phyloP scores from a whole-genome alignment of 2,888 invertebrate species.

The Polyommatus icarus region DNA sequence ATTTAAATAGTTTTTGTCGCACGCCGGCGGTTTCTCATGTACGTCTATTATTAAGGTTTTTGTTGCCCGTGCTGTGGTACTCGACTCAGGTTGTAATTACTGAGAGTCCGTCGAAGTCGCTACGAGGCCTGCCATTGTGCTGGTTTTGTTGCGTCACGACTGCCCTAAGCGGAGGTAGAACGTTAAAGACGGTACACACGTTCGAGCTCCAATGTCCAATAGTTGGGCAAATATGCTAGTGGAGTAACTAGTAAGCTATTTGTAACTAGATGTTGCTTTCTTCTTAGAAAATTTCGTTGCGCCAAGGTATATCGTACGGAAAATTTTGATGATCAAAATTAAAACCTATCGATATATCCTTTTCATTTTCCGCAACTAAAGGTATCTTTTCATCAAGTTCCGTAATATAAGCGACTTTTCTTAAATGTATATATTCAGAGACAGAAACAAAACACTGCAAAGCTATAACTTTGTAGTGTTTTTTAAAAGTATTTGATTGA shows the following conservation, averaged over 20 bases:
- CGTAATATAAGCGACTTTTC: no score
- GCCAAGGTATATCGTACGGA: no score
- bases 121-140: slow-evolving; percentile 61
- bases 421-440: no score
- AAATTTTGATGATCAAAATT: no score
- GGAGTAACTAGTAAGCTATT: not conserved
- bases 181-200: slow-evolving; percentile 48
- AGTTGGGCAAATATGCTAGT: not conserved
- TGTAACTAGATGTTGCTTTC: no score
- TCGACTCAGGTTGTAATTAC: slow-evolving; percentile 52
- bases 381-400: no score
- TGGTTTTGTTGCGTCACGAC: slow-evolving; percentile 58
- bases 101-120: slow-evolving; percentile 52
- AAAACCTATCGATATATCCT: no score
- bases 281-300: no score
- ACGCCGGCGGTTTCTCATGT: slow-evolving; percentile 42
- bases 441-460: no score
- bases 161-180: slow-evolving; percentile 49
- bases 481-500: not conserved
- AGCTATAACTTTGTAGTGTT: no score
- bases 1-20: slow-evolving; percentile 43
- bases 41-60: slow-evolving; percentile 54
- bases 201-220: not conserved
- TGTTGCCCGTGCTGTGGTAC: slow-evolving; percentile 52
- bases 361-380: no score